Conservation (phyloP, 2,113 vertebrate genomes). For the Sylvilagus bachmani region DNA sequence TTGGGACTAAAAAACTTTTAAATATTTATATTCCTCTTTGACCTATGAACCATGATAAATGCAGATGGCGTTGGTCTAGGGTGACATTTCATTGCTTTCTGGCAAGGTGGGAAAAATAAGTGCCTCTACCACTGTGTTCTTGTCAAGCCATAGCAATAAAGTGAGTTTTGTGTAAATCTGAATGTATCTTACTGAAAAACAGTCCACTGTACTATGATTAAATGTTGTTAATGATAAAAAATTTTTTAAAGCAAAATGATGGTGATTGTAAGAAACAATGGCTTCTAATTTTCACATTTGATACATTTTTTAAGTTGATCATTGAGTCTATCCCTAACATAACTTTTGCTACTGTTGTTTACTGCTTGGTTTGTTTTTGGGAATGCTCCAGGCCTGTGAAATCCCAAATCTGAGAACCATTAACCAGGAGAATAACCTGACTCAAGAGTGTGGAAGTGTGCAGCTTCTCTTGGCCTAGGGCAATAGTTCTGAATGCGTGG, state of each 20-base stretch:
- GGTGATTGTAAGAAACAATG: background rate
- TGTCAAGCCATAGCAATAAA: background rate
- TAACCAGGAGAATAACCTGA: background rate
- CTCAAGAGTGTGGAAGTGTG: no score
- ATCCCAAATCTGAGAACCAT: background rate
- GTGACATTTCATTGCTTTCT: background rate
- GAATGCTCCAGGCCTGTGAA: conserved; percentile 29
- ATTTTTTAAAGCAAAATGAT: conserved; percentile 41
- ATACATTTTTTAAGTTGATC: background rate
- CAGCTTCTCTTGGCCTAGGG: background rate
- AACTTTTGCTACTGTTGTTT: background rate
- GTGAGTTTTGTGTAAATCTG: background rate
- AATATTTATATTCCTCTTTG: background rate
- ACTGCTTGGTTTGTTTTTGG: background rate
- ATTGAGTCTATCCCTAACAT: background rate
- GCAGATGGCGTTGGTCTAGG: no score
- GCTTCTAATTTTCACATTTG: background rate
- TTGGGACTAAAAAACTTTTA: background rate
- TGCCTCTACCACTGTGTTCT: no score
- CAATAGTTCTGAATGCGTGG: background rate
- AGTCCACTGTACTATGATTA: background rate
- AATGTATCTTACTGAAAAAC: background rate
- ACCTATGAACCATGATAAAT: background rate
- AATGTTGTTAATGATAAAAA: background rate
- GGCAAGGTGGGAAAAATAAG: background rate